Evolutionary conservation across 2,113 vertebrate species (phyloP), one percentile per base, ranked within the genome.

Genomic region (Tachysurus vachellii): DNA sequence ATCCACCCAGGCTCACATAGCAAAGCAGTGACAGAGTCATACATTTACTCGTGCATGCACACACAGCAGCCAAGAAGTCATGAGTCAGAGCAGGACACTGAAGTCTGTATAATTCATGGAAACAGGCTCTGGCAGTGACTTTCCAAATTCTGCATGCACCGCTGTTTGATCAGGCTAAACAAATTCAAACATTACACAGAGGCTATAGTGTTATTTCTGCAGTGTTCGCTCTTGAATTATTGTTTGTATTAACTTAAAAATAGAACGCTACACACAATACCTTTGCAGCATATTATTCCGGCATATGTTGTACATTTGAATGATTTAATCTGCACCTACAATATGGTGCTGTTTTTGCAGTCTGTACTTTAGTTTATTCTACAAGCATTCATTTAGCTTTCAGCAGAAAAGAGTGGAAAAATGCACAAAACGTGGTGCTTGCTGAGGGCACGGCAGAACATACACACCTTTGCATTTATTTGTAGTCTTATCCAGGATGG

Each of bases 401-500:
- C 26, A 23, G 26, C 3, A 36, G 5, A 84, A 83, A 80, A 77
- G 68, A 16, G 1, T 42, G 54, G 31, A 59, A 66, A 68, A 70
- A 64, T 13, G 26, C 26, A 71, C 77, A 36, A 47, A 81, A 42
- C 36, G 16, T 31, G 42, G 75, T 54, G 54, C 28, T 53, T 44
- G 73, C 42, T 76, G 57, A 79, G 31, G 17, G 62, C n/a, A 73
- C 0, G 31, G 16, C n/a, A 54, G 31, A 64, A 31, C 31, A 91
- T 82, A 84, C 80, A 77, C 95, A 99, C 98, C 98, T 99, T 99
- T 99, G 93, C 98, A 99, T 95, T 98, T 99, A 95, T 99, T 99
- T 88, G 98, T 99, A 75, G 98, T 96, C 93, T 99, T 99, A 94
- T 99, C 98, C 97, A 99, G 95, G 94, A 99, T 99, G 83, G 98